Conservation (phyloP, 2,113 vertebrate genomes). For the Porphyrio hochstetteri region DNA sequence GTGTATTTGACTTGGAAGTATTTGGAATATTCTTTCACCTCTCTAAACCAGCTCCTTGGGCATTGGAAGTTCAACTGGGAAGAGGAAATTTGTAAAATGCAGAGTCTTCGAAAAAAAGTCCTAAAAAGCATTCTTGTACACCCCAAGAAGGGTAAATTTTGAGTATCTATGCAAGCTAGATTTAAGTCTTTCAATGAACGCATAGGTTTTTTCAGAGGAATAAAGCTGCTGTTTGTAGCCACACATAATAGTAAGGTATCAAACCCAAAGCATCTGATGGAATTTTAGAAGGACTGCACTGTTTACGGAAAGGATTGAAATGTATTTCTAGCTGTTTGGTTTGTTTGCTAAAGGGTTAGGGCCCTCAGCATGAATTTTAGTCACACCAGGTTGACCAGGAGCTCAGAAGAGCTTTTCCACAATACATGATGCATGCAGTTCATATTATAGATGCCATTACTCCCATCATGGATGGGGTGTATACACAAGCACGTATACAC, state of each 20-base stretch:
- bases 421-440: neutral
- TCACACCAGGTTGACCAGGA: neutral
- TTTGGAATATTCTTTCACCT: neutral
- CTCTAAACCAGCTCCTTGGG: neutral
- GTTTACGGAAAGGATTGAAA: neutral
- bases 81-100: neutral
- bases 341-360: neutral
- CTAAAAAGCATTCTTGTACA: neutral
- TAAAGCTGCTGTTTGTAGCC: neutral
- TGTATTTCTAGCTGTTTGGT: neutral
- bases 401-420: neutral
- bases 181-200: neutral
- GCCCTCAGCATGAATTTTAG: neutral
- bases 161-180: neutral
- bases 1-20: neutral
- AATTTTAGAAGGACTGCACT: neutral
- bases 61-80: neutral
- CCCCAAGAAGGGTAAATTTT: neutral
- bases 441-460: neutral
- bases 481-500: neutral
- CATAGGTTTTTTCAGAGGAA: neutral
- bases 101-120: neutral
- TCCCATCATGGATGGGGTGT: accelerated
- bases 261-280: neutral
- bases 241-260: neutral